Base-by-base conservation (phyloP, 2,888 invertebrate genomes). In the Acheta domesticus region DNA sequence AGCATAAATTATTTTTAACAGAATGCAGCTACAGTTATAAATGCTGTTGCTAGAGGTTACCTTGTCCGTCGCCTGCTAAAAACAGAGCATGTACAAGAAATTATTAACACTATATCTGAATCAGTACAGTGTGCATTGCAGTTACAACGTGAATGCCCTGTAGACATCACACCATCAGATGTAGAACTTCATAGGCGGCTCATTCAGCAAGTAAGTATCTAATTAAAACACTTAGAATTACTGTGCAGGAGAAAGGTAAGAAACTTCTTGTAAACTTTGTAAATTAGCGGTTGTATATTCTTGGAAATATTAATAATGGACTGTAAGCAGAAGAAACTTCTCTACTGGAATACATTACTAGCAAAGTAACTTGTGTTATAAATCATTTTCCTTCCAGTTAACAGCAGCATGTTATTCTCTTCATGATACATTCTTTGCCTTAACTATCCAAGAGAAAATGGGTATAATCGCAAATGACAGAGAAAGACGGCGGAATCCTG, bases 31-130 rank as follows among this genome's bases (percentile, higher is more conserved):
- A 62, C 62, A 4, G 5, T 16, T 19, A 62, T 62, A 62, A 62
- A 62, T 62, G 62, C 62, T 5, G 14, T 8, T 5, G 62, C 62
- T 62, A 62, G 62, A 62, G 62, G 62, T 19, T 62, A 62, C n/a
- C 62, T 62, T 62, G 62, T 62, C 62, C 62, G 62, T 62, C 62
- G 62, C n/a, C 62, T 62, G 14, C n/a, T 62, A n/a, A 62, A 62
- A 62, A 62, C 62, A 19, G 62, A 62, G n/a, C 62, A 62, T 62
- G 62, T 62, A 3, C 62, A 62, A 62, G 62, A 62, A n/a, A 62
- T 62, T 19, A 62, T 62, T 19, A 62, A 62, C 14, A 62, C 62
- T n/a, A 62, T 62, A 62, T 62, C 62, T 5, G 62, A 62, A 8
- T 62, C 62, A 19, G 62, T 62, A 19, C 14, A 19, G 62, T 62